phyloP scores from a whole-genome alignment of 1,140 invertebrate species.

The Drosophila tropicalis region DNA sequence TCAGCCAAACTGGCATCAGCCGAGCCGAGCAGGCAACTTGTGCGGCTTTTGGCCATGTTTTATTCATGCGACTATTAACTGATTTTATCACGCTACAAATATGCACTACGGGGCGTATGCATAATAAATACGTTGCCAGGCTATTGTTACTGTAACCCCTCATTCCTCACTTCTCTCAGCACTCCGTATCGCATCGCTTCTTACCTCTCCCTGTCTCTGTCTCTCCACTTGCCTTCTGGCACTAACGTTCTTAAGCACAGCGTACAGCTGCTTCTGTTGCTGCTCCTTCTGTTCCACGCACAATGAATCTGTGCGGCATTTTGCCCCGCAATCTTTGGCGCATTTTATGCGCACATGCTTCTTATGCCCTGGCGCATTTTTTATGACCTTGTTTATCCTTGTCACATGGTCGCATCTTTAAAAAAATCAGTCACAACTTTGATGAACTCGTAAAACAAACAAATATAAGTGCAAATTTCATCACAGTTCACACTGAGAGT shows the following conservation, averaged over 20 bases:
- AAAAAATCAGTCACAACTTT: conserved; percentile 72
- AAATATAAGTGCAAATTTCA: conserved; percentile 36
- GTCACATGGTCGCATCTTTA: conserved; percentile 70
- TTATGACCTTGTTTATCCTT: conserved; percentile 79
- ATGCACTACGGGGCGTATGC: conserved; percentile 77
- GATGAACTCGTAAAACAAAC: conserved; percentile 72
- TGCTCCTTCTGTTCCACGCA: conserved; percentile 28
- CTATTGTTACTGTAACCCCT: conserved; percentile 37
- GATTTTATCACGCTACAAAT: conserved; percentile 81
- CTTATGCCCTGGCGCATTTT: conserved; percentile 46
- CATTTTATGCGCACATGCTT: conserved; percentile 40
- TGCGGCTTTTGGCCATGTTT: conserved; percentile 57
- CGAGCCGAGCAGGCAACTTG: conserved; percentile 8
- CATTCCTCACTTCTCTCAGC: not conserved
- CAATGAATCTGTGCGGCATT: conserved; percentile 54
- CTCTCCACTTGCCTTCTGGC: not conserved
- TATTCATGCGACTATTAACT: conserved; percentile 76
- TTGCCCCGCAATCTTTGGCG: conserved; percentile 42
- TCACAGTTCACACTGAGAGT: conserved; percentile 12
- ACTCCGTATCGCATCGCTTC: no score
- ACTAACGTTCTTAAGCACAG: conserved; percentile 2
- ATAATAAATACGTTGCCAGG: conserved; percentile 68
- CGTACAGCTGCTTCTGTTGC: conserved; percentile 1
- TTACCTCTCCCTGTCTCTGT: no score
- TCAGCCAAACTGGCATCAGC: not conserved